Base-by-base conservation (phyloP, 2,888 invertebrate species). In the Drosophila borealis region DNA sequence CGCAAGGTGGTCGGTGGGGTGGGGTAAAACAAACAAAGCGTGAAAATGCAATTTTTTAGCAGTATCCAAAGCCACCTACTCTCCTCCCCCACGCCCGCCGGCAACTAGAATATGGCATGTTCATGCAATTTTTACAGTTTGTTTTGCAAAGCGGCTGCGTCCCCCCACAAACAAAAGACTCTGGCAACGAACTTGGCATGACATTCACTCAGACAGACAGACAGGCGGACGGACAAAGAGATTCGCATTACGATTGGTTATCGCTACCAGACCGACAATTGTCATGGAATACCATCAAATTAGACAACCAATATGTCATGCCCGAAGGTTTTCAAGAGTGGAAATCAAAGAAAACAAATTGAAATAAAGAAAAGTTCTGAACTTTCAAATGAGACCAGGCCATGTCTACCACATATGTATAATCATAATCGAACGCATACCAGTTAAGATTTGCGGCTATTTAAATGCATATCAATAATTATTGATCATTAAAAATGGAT, bases 1-100 rank as follows among this genome's bases (percentile, higher is more conserved):
- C 13, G 9, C 19, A 21, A 4, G 10, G 17, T 11, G n/a, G 4
- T 14, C 13, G 10, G n/a, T 10, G 37, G 14, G 33, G 41, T 29
- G 45, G 13, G 19, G 51, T 13, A 59, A 49, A 73, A 19, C 80
- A 77, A 80, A 57, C 82, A 90, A 90, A 90, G 83, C 91, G 90
- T 90, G 91, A 90, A 90, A 91, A 89, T 89, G 84, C 86, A 86
- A 80, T 89, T 90, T 89, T 84, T 78, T 66, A 70, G 49, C 55
- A 44, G 46, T 55, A 61, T 13, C 44, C 51, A 59, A 41, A 14
- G 11, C 14, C 45, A 19, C 9, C 29, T 3, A 33, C 9, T 2
- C 2, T 10, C 33, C 29, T 6, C 14, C 14, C 39, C 17, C 13
- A 39, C 10, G 13, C 13, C 6, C 17, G 13, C 10, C 51, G 46